phyloP scores from a whole-genome alignment of 64 coral and sea anemone genomes.

The Orbicella faveolata region DNA sequence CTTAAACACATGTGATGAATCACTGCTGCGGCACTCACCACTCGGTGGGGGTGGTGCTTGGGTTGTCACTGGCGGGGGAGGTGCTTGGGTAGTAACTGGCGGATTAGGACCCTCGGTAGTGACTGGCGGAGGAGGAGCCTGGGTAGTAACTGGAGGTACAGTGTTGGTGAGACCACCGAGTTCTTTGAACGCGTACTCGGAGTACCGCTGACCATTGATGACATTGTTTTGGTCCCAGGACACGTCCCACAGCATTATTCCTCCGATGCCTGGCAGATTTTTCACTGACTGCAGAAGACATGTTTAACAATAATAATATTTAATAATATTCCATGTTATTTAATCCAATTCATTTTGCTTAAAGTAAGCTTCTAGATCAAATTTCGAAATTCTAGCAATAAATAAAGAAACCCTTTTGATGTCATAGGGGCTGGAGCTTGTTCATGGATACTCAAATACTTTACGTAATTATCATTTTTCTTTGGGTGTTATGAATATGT shows the following conservation, averaged over 20 bases:
- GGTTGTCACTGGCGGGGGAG: neutral
- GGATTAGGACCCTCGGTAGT: neutral
- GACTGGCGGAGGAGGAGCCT: neutral
- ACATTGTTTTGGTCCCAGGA: conserved; percentile 83
- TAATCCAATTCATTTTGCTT: too few relatives aligned
- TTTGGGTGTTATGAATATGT: too few relatives aligned
- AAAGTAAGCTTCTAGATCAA: too few relatives aligned
- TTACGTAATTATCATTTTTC: too few relatives aligned
- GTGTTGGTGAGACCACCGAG: conserved; percentile 20
- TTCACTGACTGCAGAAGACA: conserved; percentile 26
- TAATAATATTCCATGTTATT: too few relatives aligned
- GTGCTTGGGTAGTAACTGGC: neutral
- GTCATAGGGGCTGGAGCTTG: too few relatives aligned
- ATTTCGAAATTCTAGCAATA: too few relatives aligned
- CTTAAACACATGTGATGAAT: too few relatives aligned
- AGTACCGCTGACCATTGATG: conserved; percentile 62
- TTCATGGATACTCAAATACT: too few relatives aligned
- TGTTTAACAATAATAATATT: too few relatives aligned
- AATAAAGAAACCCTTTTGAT: too few relatives aligned
- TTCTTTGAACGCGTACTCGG: conserved; percentile 46
- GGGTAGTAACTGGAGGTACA: conserved; percentile 19
- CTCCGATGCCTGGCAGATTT: conserved; percentile 66
- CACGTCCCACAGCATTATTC: conserved; percentile 83
- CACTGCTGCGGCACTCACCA: neutral
- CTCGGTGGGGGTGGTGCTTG: neutral